Percentiles rank a stretch among this genome's conserved stretches.
phyloP scores from a whole-genome alignment of 2,113 vertebrate species.

The Camelus bactrianus region DNA sequence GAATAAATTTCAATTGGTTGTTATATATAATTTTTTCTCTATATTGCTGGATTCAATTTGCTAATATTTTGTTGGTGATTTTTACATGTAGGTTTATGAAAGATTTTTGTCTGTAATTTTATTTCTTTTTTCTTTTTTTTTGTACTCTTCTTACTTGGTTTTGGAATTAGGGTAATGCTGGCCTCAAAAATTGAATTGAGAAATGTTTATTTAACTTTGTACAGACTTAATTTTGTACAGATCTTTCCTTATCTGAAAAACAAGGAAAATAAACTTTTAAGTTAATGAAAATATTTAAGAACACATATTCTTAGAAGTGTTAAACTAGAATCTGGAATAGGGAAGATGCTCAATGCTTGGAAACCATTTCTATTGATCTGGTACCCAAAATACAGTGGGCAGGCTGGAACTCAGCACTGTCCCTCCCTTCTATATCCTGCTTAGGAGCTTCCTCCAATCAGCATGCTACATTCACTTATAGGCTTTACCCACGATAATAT shows the following conservation, averaged over 20 bases:
- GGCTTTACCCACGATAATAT: background rate
- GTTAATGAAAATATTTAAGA: background rate
- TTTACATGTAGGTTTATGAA: background rate
- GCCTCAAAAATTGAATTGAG: background rate
- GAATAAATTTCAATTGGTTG: background rate
- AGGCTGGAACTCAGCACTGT: background rate
- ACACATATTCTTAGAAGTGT: background rate
- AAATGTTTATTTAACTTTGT: background rate
- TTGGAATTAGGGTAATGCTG: background rate
- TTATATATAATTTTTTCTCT: background rate
- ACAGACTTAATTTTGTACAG: background rate
- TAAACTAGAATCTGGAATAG: background rate
- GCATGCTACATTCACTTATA: background rate
- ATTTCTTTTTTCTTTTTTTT: background rate
- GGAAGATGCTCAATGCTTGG: background rate
- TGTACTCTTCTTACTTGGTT: background rate
- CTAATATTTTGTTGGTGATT: background rate
- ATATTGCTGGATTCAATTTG: background rate
- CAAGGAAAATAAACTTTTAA: background rate
- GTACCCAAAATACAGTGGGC: background rate
- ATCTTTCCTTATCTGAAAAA: background rate
- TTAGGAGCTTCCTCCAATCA: background rate
- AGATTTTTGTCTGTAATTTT: background rate
- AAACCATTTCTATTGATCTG: background rate
- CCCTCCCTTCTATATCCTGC: background rate